These are phyloP conservation scores for Meda fulgida DNA, from an alignment of 2,797 vertebrate species.

Conservation along the genomic window DNA sequence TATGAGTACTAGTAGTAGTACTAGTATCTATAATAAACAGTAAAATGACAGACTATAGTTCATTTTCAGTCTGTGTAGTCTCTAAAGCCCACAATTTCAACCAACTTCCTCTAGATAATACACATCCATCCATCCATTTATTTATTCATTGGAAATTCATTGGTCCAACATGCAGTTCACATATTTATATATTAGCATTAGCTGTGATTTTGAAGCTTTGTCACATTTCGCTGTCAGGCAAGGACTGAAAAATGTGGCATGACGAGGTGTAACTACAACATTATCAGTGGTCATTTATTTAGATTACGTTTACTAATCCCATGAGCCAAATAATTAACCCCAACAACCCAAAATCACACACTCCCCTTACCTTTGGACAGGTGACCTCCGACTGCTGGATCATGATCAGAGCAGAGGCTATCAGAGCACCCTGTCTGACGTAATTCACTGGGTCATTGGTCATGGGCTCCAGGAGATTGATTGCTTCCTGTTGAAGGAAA, in stretches of 20 bases:
- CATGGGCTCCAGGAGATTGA: slow-evolving; percentile 98
- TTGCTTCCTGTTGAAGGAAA: slow-evolving; percentile 86
- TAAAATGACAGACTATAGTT: slow-evolving; percentile 10
- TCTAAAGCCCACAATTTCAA: not conserved
- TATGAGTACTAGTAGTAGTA: not conserved
- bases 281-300: not conserved
- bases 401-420: slow-evolving; percentile 97
- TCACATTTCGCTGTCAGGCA: not conserved
- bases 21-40: slow-evolving; percentile 21
- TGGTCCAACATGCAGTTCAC: not conserved
- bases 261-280: too few species aligned
- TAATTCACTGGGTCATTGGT: slow-evolving; percentile 99
- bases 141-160: not conserved
- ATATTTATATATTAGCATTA: not conserved
- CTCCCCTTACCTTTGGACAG: slow-evolving; percentile 89
- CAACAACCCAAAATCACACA: not conserved
- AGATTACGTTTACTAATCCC: not conserved
- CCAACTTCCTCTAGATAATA: not conserved
- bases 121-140: not conserved
- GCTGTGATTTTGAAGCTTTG: not conserved
- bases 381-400: slow-evolving; percentile 98
- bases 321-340: slow-evolving; percentile 5
- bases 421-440: slow-evolving; percentile 95
- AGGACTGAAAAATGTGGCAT: not conserved
- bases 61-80: slow-evolving; percentile 13